These are phyloP conservation scores for Distichodus sexfasciatus DNA, from an alignment of 2,797 vertebrate species.

Conservation along the genomic window DNA sequence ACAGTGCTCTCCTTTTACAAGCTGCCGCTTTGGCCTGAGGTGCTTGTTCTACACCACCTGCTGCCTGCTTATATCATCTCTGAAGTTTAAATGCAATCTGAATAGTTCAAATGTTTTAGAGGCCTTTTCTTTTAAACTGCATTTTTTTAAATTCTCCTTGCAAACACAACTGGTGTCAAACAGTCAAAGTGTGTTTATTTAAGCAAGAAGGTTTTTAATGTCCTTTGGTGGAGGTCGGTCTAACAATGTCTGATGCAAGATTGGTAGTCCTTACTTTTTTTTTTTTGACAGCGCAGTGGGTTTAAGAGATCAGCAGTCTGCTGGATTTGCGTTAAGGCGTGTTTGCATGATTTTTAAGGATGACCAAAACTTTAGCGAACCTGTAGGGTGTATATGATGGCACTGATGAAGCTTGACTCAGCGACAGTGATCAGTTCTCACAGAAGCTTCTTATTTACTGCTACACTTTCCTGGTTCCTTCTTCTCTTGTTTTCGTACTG, in stretches of 20 bases:
- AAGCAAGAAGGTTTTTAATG: neutral
- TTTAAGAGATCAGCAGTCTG: neutral
- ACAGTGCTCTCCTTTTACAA: constrained; percentile 45
- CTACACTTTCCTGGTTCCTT: too few relatives aligned
- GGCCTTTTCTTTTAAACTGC: too few relatives aligned
- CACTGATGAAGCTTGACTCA: too few relatives aligned
- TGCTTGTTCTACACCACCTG: constrained; percentile 36
- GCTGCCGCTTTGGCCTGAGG: constrained; percentile 38
- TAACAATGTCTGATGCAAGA: neutral
- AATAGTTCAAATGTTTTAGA: constrained; percentile 30
- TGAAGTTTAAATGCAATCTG: constrained; percentile 32
- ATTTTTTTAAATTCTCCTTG: constrained; percentile 29
- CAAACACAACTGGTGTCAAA: constrained; percentile 11
- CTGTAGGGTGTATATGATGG: too few relatives aligned
- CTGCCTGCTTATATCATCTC: constrained; percentile 26
- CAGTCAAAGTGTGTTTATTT: too few relatives aligned
- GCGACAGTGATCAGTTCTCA: too few relatives aligned
- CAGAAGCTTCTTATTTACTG: too few relatives aligned
- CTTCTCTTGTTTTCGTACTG: too few relatives aligned
- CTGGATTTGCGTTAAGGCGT: too few relatives aligned
- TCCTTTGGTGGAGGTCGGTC: neutral
- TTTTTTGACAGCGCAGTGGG: neutral
- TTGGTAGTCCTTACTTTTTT: neutral
- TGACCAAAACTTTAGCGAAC: too few relatives aligned
- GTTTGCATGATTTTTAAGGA: too few relatives aligned